Conservation (phyloP, 2,888 invertebrate genomes). For the Limnephilus auricula region DNA sequence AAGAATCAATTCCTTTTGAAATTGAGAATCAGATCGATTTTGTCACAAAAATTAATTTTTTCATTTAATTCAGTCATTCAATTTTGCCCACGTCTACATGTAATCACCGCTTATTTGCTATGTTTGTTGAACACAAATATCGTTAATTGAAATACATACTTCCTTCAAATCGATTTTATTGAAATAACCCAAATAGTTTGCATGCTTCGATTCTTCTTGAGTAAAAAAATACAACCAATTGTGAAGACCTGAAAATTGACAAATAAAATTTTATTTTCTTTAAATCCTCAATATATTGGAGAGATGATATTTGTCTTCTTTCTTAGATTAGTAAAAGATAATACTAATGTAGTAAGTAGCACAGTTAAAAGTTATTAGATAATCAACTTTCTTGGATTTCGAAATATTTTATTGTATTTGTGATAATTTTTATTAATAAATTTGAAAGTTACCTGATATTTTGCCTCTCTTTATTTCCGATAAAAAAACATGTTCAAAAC, state of each 20-base stretch:
- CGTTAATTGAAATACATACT: constrained; percentile 75
- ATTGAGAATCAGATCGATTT: no score
- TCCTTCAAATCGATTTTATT: constrained; percentile 84
- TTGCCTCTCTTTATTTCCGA: constrained; percentile 89
- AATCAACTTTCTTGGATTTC: neutral
- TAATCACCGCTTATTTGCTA: no score
- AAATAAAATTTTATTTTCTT: neutral
- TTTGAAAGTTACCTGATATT: constrained; percentile 76
- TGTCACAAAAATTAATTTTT: no score
- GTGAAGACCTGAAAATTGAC: constrained; percentile 84
- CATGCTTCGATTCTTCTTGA: constrained; percentile 84
- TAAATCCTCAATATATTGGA: neutral
- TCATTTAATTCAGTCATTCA: no score
- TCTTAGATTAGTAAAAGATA: neutral
- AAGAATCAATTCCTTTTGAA: no score
- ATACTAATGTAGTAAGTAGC: neutral
- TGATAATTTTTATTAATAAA: neutral
- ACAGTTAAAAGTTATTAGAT: neutral
- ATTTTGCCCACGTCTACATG: no score
- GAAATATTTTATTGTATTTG: neutral
- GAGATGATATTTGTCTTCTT: neutral
- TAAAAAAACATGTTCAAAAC: constrained; percentile 95
- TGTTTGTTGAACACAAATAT: neutral
- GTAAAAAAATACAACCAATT: constrained; percentile 92
- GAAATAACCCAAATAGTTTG: constrained; percentile 88